These are phyloP conservation scores for Holocentrus rufus DNA, from an alignment of 2,797 vertebrate species.

Conservation along the genomic window DNA sequence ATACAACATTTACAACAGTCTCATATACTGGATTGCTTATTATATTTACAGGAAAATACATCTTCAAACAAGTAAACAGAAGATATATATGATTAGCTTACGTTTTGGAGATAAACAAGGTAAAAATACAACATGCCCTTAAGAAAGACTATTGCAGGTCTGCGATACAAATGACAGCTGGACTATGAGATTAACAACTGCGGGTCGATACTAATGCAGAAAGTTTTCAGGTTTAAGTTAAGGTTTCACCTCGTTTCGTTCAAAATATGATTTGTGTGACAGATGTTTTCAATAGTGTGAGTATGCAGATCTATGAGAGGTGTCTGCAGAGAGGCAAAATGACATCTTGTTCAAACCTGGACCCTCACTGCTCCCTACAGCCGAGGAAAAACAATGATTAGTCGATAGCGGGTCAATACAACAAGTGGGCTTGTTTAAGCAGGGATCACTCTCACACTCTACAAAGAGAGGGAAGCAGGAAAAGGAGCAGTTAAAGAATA, in stretches of 20 bases:
- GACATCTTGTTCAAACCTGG: slow-evolving; percentile 41
- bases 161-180: not conserved
- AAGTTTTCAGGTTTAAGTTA: not conserved
- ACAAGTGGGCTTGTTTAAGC: slow-evolving; percentile 52
- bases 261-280: not conserved
- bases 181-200: not conserved
- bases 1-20: not conserved
- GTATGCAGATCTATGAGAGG: slow-evolving; percentile 27
- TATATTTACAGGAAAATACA: not conserved
- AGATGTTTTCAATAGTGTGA: slow-evolving; percentile 27
- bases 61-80: not conserved
- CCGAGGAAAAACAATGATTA: slow-evolving; percentile 33
- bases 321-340: slow-evolving; percentile 17
- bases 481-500: slow-evolving; percentile 9
- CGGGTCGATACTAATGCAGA: not conserved
- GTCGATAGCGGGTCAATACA: slow-evolving; percentile 59
- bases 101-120: not conserved
- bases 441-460: slow-evolving; percentile 47
- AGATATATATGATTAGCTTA: not conserved
- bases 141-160: not conserved
- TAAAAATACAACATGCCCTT: not conserved
- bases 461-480: slow-evolving; percentile 33
- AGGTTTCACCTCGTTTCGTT: not conserved
- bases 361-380: slow-evolving; percentile 33
- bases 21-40: slow-evolving; percentile 1